Evolutionary conservation across 2,888 invertebrate genomes (phyloP).

Genomic region (Melolontha melolontha): DNA sequence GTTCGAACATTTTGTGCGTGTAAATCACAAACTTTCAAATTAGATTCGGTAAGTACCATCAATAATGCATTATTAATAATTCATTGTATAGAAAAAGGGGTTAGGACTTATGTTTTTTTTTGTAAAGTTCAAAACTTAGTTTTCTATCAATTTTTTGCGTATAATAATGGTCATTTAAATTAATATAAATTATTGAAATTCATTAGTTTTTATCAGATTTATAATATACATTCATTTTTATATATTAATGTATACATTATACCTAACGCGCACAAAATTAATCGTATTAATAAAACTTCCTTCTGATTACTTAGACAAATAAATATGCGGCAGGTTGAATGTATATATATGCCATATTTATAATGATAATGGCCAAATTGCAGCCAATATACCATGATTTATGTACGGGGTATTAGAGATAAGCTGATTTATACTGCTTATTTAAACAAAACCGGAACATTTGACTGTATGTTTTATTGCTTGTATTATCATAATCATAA

Average conservation of each 20-base stretch:
- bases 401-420: constrained; percentile 33
- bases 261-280: constrained; percentile 2
- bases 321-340: constrained; percentile 17
- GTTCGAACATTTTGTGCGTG: constrained; percentile 48
- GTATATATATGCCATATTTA: constrained; percentile 34
- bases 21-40: constrained; percentile 42
- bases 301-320: constrained; percentile 21
- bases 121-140: no score
- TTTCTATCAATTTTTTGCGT: no score
- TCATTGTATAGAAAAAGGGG: not conserved
- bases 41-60: constrained; percentile 44
- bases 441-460: constrained; percentile 37
- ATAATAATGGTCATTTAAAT: not conserved
- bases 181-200: no score
- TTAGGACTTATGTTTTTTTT: not conserved
- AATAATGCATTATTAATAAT: not conserved
- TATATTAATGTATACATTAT: not conserved
- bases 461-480: constrained; percentile 35
- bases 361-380: constrained; percentile 42
- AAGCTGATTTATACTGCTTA: constrained; percentile 45
- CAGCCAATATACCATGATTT: constrained; percentile 41
- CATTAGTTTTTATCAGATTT: no score
- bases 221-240: not conserved
- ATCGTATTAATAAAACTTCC: constrained; percentile 17
- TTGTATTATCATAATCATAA: constrained; percentile 21